Evolutionary conservation across 1,140 invertebrate species (phyloP), one percentile per base, ranked within the genome.

Genomic region (Trachymyrmex septentrionalis): DNA sequence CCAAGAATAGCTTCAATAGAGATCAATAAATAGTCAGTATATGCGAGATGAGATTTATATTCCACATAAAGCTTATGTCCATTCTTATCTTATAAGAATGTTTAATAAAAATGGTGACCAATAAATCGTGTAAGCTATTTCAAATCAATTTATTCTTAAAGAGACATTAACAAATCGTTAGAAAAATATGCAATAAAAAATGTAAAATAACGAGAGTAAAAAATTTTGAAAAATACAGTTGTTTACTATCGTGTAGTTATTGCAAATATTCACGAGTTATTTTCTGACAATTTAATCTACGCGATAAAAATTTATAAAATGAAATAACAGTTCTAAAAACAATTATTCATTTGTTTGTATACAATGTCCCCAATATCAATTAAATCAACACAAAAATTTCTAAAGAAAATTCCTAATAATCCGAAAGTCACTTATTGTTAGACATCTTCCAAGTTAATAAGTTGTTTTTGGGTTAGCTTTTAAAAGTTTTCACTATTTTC

Each of bases 401-500:
- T 14, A 57, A 57, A 75, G 4, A 16, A 57, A 21, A 3, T 5
- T 34, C 2, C 6, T 14, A 34, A 57, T 3, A n/a, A 3, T 24
- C 7, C 7, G 30, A 75, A 57, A 9, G 1, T 75, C 5, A 24
- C 6, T 44, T 34, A 34, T 34, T 34, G 6, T 34, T 24, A 59
- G 55, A 24, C 2, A 0, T 44, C 6, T 61, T 59, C n/a, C n/a
- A 57, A 57, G 55, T 21, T 57, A n/a, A 21, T 1, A 57, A 57
- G 9, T 57, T 61, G 55, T 57, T 61, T 61, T 61, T 61, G 24
- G 34, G 1, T 21, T 48, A 30, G 3, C 24, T 19, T 67, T 24
- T 63, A 34, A 53, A 76, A 19, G 9, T 85, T 66, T 77, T 53
- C 30, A 7, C 30, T 87, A 64, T 76, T 66, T 87, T 75, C 61